A percentile compares a stretch with the other conserved stretches of the same genome.
These are phyloP conservation scores for Macaria liturata DNA, from an alignment of 2,888 invertebrate species.

Conservation along the genomic window DNA sequence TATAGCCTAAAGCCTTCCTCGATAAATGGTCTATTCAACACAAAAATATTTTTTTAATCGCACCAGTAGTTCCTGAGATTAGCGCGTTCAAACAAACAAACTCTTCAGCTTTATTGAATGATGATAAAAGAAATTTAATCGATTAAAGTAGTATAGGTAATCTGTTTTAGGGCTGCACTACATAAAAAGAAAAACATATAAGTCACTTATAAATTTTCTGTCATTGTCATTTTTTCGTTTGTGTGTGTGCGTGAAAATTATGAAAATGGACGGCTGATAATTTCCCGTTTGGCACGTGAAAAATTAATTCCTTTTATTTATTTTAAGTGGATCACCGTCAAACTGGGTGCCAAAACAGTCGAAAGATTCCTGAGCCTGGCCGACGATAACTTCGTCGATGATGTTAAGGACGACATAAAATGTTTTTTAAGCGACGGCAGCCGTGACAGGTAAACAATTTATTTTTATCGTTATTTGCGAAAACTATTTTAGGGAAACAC, in stretches of 20 bases:
- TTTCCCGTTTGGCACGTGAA: slow-evolving; percentile 69
- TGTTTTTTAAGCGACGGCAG: slow-evolving; percentile 74
- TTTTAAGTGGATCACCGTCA: slow-evolving; percentile 58
- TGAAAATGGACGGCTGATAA: slow-evolving; percentile 66
- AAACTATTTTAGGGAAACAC: slow-evolving; percentile 18
- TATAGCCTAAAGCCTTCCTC: no score
- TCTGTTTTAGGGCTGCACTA: no score
- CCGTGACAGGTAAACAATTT: slow-evolving; percentile 80
- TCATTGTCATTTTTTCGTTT: slow-evolving; percentile 30
- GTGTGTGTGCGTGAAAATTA: slow-evolving; percentile 40
- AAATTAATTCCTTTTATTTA: slow-evolving; percentile 57
- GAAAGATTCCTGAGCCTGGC: slow-evolving; percentile 76
- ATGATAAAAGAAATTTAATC: no score
- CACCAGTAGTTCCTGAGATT: no score
- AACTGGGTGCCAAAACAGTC: slow-evolving; percentile 82
- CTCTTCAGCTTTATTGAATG: no score
- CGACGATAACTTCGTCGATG: slow-evolving; percentile 76
- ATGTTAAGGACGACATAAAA: slow-evolving; percentile 79
- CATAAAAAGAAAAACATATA: no score
- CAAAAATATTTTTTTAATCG: no score
- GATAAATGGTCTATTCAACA: no score
- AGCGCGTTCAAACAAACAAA: no score
- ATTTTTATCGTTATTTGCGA: slow-evolving; percentile 43
- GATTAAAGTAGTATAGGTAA: no score
- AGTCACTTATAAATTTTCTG: slow-evolving; percentile 10